phyloP scores from a whole-genome alignment of 1,140 invertebrate species.

The Parasteatoda tepidariorum region DNA sequence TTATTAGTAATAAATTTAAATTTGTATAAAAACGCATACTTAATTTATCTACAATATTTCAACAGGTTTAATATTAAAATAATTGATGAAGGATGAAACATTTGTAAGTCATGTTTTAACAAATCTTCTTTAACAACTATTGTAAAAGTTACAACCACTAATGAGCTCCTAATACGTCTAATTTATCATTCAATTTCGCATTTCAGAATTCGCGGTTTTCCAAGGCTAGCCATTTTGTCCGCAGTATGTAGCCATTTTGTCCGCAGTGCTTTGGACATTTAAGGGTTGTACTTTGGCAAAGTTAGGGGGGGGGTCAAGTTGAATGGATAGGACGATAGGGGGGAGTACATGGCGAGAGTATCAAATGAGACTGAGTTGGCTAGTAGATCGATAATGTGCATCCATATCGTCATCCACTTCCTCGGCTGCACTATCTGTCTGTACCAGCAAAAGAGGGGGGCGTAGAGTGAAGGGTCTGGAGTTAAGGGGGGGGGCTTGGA shows the following conservation, averaged over 20 bases:
- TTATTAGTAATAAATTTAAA: too few species aligned
- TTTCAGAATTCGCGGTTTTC: too few species aligned
- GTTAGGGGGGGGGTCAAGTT: not conserved
- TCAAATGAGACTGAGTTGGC: not conserved
- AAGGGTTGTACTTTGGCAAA: not conserved
- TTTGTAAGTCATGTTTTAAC: too few species aligned
- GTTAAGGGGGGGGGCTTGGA: not conserved
- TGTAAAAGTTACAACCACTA: too few species aligned
- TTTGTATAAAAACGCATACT: too few species aligned
- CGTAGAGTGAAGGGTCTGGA: not conserved
- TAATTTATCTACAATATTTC: too few species aligned
- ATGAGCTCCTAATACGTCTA: too few species aligned
- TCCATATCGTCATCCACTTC: not conserved
- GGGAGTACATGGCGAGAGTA: not conserved
- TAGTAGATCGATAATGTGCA: not conserved
- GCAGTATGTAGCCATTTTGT: not conserved
- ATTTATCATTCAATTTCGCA: too few species aligned
- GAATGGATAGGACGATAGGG: not conserved
- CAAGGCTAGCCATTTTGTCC: not conserved
- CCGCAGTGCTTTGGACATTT: not conserved
- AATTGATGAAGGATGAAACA: too few species aligned
- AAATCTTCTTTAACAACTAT: too few species aligned
- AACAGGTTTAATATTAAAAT: too few species aligned
- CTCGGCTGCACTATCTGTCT: not conserved
- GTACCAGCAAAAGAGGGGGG: not conserved